Base-by-base conservation (phyloP, 2,113 vertebrate genomes). In the Nothobranchius furzeri region DNA sequence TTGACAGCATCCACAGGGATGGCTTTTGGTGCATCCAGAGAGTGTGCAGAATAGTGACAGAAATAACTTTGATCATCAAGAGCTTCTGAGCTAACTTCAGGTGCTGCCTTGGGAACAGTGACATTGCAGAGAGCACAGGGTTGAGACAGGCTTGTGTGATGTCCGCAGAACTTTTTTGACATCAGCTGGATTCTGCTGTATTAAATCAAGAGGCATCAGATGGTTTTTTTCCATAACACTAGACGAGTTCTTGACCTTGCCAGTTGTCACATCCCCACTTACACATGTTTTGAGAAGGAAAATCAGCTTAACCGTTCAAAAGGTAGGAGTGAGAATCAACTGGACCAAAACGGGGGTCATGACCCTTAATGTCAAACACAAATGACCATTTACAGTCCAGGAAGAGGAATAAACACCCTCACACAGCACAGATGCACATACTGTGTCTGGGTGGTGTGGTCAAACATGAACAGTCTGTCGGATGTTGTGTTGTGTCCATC, bases 1-100 rank as follows among this genome's bases (percentile, higher is more conserved):
- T 20, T 69, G 67, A 69, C 58, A 59, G 25, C 7, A 46, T 69
- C 42, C 57, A 60, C 66, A 53, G 67, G 12, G 67, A 58, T 9
- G 7, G 54, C 54, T 35, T 65, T 52, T 52, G 48, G 70, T 53
- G 63, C 49, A 46, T 59, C 55, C 40, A 30, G 55, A 42, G 46
- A 58, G 46, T n/a, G 42, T 51, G 46, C 13, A 13, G 54, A 64
- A 53, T 46, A 63, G 42, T 35, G 54, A 51, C 47, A 59, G 50
- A 53, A 59, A 58, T 6, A 7, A 64, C 55, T 52, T 65, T 11
- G 70, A 65, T 73, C 42, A 65, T 73, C 60, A 46, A 53, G 4
- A 12, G 49, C 24, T 52, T 69, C 42, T 35, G n/a, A 36, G 50
- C 25, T 10, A 52, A 51, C 56, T 65, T 73, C 35, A 53, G 24